Evolutionary conservation across 2,888 invertebrate species (phyloP), one percentile per base, ranked within the genome.

Genomic region (Cheilosia urbana): DNA sequence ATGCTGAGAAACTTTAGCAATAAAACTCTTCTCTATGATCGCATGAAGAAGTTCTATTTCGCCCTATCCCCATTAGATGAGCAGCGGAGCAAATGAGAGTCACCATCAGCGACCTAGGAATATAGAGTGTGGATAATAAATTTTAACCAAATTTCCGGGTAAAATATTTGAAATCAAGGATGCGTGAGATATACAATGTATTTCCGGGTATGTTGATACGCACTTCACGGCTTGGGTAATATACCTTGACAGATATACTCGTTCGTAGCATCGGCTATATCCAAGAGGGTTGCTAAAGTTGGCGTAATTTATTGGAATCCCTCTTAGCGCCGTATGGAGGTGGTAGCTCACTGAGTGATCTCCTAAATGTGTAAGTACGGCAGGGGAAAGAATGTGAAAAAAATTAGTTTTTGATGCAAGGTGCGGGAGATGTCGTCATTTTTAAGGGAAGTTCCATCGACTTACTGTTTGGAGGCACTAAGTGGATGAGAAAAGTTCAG

Each of bases 21-120:
- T 85, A 85, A 80, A 85, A 85, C 76, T 85, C 84, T 71, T 76
- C 76, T 68, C 76, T 76, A 68, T 85, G 85, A 85, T 81, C 85
- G 80, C 81, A 72, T 77, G 85, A 85, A 77, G 57, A 76, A 81
- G 62, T 81, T 81, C 76, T 72, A 77, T 76, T 85, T 72, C 71
- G 72, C 68, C 72, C 57, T 72, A 85, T 81, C 45, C 80, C 81
- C 81, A 76, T 82, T 76, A 79, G 66, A 42, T 69, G 45, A 51
- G 69, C 80, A 69, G 34, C 79, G 57, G 55, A 73, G 78, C 78
- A 78, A 73, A 73, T 79, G 69, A 69, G 71, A 62, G 37, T 5
- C 30, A 9, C 9, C 30, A 30, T 30, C 62, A 66, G 49, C 30
- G 40, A 30, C 11, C 15, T 53, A 55, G 60, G 47, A 45, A 55